Percentiles rank a stretch among this genome's conserved stretches.
phyloP scores from a whole-genome alignment of 1,140 invertebrate species.

The Drosophila obscura region DNA sequence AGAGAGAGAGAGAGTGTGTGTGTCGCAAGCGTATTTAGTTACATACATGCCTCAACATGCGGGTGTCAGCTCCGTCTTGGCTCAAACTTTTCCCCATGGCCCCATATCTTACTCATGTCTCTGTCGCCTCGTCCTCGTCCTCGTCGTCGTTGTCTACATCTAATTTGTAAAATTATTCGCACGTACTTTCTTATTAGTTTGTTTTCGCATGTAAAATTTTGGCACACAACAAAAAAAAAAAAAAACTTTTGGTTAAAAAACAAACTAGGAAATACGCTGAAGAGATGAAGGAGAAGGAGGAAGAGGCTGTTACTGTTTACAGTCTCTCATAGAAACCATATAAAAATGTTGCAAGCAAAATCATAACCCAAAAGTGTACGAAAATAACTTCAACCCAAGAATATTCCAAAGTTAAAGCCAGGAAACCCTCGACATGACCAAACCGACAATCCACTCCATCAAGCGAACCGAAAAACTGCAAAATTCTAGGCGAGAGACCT shows the following conservation, averaged over 20 bases:
- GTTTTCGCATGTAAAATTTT: constrained; percentile 52
- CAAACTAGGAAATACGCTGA: neutral
- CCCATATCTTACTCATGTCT: neutral
- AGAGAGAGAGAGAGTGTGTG: constrained; percentile 15
- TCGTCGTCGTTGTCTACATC: constrained; percentile 7
- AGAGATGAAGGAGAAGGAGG: too few relatives aligned
- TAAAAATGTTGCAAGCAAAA: too few relatives aligned
- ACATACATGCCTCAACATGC: constrained; percentile 37
- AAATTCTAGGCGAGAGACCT: constrained; percentile 25
- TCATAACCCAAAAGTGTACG: too few relatives aligned
- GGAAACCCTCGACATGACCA: neutral
- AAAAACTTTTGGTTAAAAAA: constrained; percentile 34
- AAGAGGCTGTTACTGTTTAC: neutral
- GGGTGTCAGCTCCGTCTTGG: constrained; percentile 18
- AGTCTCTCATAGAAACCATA: too few relatives aligned
- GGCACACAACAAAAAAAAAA: neutral
- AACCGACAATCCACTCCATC: constrained; percentile 19
- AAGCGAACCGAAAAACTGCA: constrained; percentile 21
- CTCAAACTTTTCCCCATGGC: too few relatives aligned
- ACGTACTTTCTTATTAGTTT: constrained; percentile 76
- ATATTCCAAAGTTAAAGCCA: too few relatives aligned
- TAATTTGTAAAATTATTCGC: constrained; percentile 74
- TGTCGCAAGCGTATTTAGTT: constrained; percentile 43
- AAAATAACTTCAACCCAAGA: too few relatives aligned
- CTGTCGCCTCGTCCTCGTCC: constrained; percentile 6